A percentile compares a stretch with the other conserved stretches of the same genome.
These are phyloP conservation scores for Andricus grossulariae DNA, from an alignment of 1,140 invertebrate species.

Conservation along the genomic window DNA sequence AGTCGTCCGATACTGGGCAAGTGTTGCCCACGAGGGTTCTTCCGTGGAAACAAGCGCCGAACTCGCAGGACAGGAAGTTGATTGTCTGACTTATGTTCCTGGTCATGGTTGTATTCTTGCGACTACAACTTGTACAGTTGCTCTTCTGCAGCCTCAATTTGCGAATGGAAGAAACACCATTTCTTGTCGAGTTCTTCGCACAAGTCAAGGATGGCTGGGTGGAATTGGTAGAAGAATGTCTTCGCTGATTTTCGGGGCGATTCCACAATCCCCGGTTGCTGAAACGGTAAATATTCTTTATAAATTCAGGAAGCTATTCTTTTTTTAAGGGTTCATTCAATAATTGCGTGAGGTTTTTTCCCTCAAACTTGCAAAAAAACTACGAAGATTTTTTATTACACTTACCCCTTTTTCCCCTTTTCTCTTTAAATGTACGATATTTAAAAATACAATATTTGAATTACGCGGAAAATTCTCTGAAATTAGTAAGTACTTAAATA, in stretches of 20 bases:
- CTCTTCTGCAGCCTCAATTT: conserved; percentile 83
- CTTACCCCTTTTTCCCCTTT: no score
- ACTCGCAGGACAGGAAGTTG: conserved; percentile 87
- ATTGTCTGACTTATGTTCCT: conserved; percentile 82
- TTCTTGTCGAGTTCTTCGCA: conserved; percentile 82
- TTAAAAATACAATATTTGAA: no score
- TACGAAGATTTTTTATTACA: no score
- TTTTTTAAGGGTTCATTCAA: no score
- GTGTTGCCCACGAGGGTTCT: conserved; percentile 89
- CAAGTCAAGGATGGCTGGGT: conserved; percentile 90
- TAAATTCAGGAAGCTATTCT: background rate
- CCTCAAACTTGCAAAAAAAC: no score
- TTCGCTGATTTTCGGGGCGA: conserved; percentile 91
- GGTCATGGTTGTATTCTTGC: conserved; percentile 88
- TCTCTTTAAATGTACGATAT: no score
- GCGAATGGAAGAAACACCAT: conserved; percentile 81
- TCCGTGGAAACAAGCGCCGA: conserved; percentile 91
- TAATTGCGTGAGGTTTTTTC: no score
- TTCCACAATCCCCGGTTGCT: conserved; percentile 81
- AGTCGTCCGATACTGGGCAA: conserved; percentile 93
- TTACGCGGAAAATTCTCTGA: no score
- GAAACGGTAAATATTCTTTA: conserved; percentile 83
- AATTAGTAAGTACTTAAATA: no score
- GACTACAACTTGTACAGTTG: conserved; percentile 93
- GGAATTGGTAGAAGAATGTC: conserved; percentile 90